A percentile compares a stretch with the other conserved stretches of the same genome.
These are phyloP conservation scores for Porites australiensis DNA, from an alignment of 64 coral and sea anemone species.

Conservation along the genomic window DNA sequence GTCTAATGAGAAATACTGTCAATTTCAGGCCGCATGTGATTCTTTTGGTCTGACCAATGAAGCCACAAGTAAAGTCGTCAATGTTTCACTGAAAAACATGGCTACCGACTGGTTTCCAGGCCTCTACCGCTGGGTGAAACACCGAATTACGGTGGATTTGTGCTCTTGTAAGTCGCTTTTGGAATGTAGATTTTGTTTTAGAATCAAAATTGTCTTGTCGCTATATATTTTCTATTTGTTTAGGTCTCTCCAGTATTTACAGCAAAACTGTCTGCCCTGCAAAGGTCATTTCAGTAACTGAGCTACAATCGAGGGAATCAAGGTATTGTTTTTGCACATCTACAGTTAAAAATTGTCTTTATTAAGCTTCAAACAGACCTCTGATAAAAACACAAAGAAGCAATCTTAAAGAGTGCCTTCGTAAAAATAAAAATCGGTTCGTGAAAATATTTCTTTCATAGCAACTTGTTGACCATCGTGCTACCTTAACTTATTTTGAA, in stretches of 20 bases:
- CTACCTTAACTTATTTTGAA: too few species aligned
- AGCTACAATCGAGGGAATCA: constrained; percentile 10
- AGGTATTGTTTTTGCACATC: background rate
- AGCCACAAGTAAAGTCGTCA: constrained; percentile 12
- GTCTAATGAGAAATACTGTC: background rate
- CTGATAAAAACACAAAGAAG: too few species aligned
- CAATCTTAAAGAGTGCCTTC: too few species aligned
- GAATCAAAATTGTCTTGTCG: too few species aligned
- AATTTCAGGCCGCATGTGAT: constrained; percentile 20
- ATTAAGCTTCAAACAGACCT: too few species aligned
- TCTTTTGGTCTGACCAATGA: constrained; percentile 12
- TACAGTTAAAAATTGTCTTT: too few species aligned
- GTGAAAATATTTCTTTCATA: too few species aligned
- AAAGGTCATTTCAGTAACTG: constrained; percentile 18
- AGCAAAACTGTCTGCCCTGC: constrained; percentile 19
- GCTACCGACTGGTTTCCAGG: constrained; percentile 20
- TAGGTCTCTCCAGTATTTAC: constrained; percentile 36
- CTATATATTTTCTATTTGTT: background rate
- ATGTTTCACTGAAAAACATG: constrained; percentile 23
- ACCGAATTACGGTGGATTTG: background rate
- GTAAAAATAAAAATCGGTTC: too few species aligned
- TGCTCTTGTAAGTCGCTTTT: constrained; percentile 6
- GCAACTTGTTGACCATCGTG: too few species aligned
- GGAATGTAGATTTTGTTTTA: too few species aligned
- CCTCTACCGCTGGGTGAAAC: constrained; percentile 21